Base-by-base conservation (phyloP, 2,797 vertebrate genomes). In the Psittacula echo region DNA sequence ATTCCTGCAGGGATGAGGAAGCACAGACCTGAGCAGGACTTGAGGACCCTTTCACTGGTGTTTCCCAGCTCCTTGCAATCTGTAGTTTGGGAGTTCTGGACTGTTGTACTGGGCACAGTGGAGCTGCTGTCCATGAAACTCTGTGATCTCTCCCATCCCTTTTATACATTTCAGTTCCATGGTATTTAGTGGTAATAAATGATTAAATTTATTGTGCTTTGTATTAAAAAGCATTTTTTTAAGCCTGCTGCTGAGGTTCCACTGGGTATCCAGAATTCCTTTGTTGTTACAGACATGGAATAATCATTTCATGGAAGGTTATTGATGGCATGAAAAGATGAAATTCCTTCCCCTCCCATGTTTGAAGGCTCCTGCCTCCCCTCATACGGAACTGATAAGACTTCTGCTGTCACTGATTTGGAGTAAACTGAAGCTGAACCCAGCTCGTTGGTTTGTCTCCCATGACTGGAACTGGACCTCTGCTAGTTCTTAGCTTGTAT, bases 331-430 rank as follows among this genome's bases (percentile, higher is more conserved):
- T 22, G 6, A 61, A 48, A 72, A 56, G 53, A 14, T 34, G 15
- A 32, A 62, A 62, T 18, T 10, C n/a, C 22, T 58, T 58, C 19
- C 39, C 1, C 4, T 60, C 9, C 32, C 1, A 0, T 37, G 6
- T 3, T 60, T 20, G 45, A 54, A 58, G 47, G 29, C 32, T 73
- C 14, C 32, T 34, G 13, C 47, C 9, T 71, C n/a, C 47, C 8
- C 51, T 64, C n/a, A 8, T 8, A 4, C 2, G 39, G 58, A 75
- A 13, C 39, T 21, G 2, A 23, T 42, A 18, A 17, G 44, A 2
- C 14, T 62, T 71, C 12, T 34, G 12, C 5, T 39, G 11, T 29
- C 10, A 10, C 39, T 50, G 21, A 5, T 71, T 45, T 48, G 26
- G 7, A 10, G 8, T 44, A 21, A 64, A n/a, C n/a, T 58, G 56